phyloP scores from a whole-genome alignment of 2,113 vertebrate species.

The Corydoras maculifer region DNA sequence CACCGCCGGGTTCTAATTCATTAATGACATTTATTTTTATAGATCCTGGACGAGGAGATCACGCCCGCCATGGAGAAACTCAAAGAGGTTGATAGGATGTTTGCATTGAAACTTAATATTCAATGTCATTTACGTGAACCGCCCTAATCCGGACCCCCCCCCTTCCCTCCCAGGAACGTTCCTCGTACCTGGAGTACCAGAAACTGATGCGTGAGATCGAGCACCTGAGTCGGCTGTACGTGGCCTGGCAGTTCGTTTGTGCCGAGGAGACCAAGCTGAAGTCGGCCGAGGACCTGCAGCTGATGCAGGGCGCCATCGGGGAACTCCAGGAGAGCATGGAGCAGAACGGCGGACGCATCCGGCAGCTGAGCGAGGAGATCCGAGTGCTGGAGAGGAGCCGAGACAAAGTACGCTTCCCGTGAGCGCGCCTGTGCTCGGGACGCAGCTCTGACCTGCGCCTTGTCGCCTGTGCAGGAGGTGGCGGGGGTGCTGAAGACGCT shows the following conservation, averaged over 20 bases:
- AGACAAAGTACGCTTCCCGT: slow-evolving; percentile 66
- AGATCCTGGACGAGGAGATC: slow-evolving; percentile 91
- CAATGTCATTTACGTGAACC: too few relatives aligned
- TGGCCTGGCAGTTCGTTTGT: slow-evolving; percentile 79
- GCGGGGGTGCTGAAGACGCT: slow-evolving; percentile 65
- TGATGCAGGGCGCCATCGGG: slow-evolving; percentile 67
- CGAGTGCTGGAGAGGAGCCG: slow-evolving; percentile 73
- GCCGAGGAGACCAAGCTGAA: slow-evolving; percentile 78
- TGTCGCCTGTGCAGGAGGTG: slow-evolving; percentile 65
- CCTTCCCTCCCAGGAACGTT: slow-evolving; percentile 76
- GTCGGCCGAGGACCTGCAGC: slow-evolving; percentile 68
- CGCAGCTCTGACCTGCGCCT: too few relatives aligned
- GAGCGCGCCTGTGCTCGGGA: neutral
- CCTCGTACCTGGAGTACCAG: slow-evolving; percentile 86
- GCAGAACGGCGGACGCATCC: slow-evolving; percentile 70
- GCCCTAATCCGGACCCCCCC: too few relatives aligned
- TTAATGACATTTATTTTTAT: neutral
- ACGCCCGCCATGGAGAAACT: slow-evolving; percentile 85
- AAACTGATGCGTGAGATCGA: slow-evolving; percentile 80
- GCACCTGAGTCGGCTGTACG: slow-evolving; percentile 73
- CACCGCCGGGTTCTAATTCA: neutral
- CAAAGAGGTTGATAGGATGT: slow-evolving; percentile 70
- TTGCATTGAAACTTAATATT: neutral
- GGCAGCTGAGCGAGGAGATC: slow-evolving; percentile 72
- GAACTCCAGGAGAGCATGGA: slow-evolving; percentile 66